Base-by-base conservation (phyloP, 2,888 invertebrate genomes). In the Steinernema carpocapsae region DNA sequence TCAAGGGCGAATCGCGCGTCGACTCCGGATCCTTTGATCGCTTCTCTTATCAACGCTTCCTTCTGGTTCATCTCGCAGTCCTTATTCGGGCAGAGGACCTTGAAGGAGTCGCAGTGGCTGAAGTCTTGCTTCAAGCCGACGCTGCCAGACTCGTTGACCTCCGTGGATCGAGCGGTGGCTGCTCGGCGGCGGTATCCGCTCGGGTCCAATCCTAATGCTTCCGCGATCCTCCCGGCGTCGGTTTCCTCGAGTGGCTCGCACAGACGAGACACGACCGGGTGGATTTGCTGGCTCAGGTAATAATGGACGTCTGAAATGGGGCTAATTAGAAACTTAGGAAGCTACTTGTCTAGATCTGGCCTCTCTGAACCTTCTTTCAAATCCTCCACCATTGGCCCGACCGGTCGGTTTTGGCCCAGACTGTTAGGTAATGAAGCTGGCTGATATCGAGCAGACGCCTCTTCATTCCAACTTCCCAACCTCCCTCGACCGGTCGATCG, bases 211-310 rank as follows among this genome's bases (percentile, higher is more conserved):
- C 96, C 97, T 75, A 99, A 91, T 87, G 93, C 93, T 85, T 93
- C 92, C 0, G 97, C 97, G 77, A 99, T 92, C 78, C 93, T 91
- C 72, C 93, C 93, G 1, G 93, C 92, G 89, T 97, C 96, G 79
- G 94, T 93, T 14, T 94, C 95, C 80, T 95, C 94, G 59, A 99
- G 93, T 0, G 97, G 97, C 80, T 95, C 95, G 87, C 95, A 94
- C 87, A 99, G 92, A 80, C 99, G 91, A 37, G 94, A 92, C 77
- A 97, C 93, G 0, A 99, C 96, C 0, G 99, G 99, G 88, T 96
- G 95, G 56, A 99, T 91, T 90, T 99, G 99, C 87, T 95, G 93
- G 0, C 93, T 91, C 80, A 99, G 90, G 89, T 99, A 99, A 89
- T 99, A 99, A 80, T 92, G 91, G 0, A 91, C 91, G 88, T 99